Percentiles rank a stretch among this genome's conserved stretches.
phyloP scores from a whole-genome alignment of 2,113 vertebrate species.

The Cepphus grylle region DNA sequence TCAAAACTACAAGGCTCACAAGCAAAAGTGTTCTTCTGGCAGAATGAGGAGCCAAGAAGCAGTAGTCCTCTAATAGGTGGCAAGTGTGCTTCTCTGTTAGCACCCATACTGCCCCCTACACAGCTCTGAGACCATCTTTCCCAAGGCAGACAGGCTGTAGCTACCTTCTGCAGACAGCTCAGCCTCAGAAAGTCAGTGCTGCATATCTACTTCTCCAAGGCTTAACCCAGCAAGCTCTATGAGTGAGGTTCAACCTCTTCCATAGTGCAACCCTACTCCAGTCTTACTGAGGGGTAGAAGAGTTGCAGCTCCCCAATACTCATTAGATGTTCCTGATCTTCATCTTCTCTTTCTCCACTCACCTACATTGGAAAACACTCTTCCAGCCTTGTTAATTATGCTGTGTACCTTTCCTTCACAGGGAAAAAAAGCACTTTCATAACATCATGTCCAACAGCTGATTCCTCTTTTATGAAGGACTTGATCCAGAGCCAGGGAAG shows the following conservation, averaged over 20 bases:
- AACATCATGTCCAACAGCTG: neutral
- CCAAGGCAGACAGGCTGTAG: neutral
- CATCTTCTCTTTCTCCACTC: neutral
- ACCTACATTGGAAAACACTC: neutral
- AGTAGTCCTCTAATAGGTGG: conserved; percentile 21
- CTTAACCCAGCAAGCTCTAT: neutral
- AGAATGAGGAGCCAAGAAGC: conserved; percentile 35
- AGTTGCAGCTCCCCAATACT: neutral
- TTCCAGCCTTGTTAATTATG: neutral
- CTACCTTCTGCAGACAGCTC: neutral
- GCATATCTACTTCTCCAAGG: neutral
- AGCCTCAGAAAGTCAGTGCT: neutral
- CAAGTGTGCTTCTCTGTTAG: neutral
- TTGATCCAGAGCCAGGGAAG: neutral
- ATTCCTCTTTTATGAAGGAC: conserved; percentile 1
- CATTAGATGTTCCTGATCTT: neutral
- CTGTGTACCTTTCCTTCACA: neutral
- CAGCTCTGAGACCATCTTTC: neutral
- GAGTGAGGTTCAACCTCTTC: neutral
- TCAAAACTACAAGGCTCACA: conserved; percentile 26
- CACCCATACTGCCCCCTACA: neutral
- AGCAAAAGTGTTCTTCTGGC: conserved; percentile 3
- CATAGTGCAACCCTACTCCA: neutral
- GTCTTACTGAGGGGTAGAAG: neutral
- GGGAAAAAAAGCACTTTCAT: neutral